Base-by-base conservation (phyloP, 2,888 invertebrate genomes). In the Coleophora flavipennella region DNA sequence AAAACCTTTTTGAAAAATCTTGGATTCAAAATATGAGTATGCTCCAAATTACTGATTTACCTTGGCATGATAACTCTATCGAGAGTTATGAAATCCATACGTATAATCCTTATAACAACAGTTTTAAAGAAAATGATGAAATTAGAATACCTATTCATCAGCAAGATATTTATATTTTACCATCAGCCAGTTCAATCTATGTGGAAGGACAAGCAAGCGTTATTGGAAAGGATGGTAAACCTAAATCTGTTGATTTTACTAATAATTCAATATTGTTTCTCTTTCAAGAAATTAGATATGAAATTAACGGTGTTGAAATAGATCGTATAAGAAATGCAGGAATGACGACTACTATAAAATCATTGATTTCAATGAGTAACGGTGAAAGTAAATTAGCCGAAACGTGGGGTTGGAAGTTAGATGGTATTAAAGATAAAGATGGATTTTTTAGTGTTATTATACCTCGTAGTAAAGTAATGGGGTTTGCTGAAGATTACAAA, bases 401-500 rank as follows among this genome's bases (percentile, higher is more conserved):
- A 33, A 61, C 59, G 43, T 53, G 45, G 48, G 42, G 48, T 1
- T 48, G 42, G 43, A 42, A 42, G 10, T n/a, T 43, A 29, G 36
- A 39, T 51, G 40, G 54, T 52, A 29, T 62, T 57, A 53, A 40
- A 4, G 14, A 13, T 46, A 38, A 29, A 25, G 25, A 42, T 25
- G 57, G 55, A 8, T 41, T 52, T 32, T 62, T 62, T 35, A 38
- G 41, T 37, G 39, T 36, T 35, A 4, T 43, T 9, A 12, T 44
- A 25, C 44, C 41, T 11, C 27, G 35, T 13, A 36, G 31, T 13
- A 36, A 41, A 20, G 11, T 53, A 29, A 25, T 52, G 32, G 48
- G 49, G 1, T 48, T 49, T 44, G 48, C 49, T 8, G 51, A 52
- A 37, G 49, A 71, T 47, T 72, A 63, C 42, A 56, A 57, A 28